Base-by-base conservation (phyloP, 2,888 invertebrate genomes). In the Phrixothrix hirtus region DNA sequence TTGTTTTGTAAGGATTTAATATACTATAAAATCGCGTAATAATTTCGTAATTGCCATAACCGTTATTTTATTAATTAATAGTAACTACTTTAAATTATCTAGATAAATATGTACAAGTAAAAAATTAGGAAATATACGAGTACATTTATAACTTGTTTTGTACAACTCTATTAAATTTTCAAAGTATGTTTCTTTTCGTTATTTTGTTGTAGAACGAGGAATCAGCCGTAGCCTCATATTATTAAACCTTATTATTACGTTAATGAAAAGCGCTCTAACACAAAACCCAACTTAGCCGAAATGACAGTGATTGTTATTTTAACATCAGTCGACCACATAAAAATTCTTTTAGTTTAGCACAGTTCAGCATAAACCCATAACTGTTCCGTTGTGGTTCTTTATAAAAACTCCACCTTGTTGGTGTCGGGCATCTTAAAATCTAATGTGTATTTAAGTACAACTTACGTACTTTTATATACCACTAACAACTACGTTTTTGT, bases 261-360 rank as follows among this genome's bases (percentile, higher is more conserved):
- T 69, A 73, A 73, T 72, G 68, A 72, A 71, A 72, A 71, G 69
- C 66, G 65, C 66, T 63, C 64, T 46, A 64, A 63, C 68, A 68
- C 66, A 67, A 66, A 66, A 65, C 62, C 61, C 55, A 61, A 57
- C 58, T 64, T 59, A 54, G 53, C 59, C 56, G 51, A 55, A 71
- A 70, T 70, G 69, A 71, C 71, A 70, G 71, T 70, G 67, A 73
- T 71, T 66, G 67, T 65, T 63, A 62, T 63, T 67, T 66, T 59
- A 60, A 59, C 63, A 58, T 46, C 46, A 64, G 61, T 58, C 54
- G 62, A 35, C 57, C 64, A 59, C 26, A 21, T 46, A 4, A 34
- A 32, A 29, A 12, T 25, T 27, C 25, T 17, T 31, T 11, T 14
- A 2, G 5, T 21, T 42, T 36, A 7, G 7, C 21, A 21, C 7